Conservation (phyloP, 2,888 invertebrate species). For the Frankliniella intonsa region DNA sequence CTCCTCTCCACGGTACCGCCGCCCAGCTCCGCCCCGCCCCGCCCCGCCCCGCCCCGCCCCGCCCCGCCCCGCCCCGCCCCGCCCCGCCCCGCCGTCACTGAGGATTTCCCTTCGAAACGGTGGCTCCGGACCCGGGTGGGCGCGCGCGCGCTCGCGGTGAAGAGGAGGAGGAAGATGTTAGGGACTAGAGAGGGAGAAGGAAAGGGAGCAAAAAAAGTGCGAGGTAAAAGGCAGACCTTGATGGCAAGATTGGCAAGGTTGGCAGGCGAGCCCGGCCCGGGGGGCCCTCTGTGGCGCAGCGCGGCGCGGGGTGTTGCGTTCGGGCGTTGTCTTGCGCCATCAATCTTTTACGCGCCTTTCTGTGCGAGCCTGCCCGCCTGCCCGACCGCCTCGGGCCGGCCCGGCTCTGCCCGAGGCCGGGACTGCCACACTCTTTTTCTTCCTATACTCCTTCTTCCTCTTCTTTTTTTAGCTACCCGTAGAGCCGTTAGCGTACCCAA, state of each 20-base stretch:
- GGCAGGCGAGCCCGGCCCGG: not conserved
- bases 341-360: slow-evolving; percentile 19
- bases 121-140: no score
- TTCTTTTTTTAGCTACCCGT: no score
- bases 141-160: no score
- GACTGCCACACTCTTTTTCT: no score
- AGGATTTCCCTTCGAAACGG: no score
- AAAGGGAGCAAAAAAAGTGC: not conserved
- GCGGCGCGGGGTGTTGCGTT: not conserved
- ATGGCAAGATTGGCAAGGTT: not conserved
- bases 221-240: not conserved
- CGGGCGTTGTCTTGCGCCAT: not conserved
- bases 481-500: not conserved
- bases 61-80: no score
- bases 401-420: no score
- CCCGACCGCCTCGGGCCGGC: no score
- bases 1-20: not conserved
- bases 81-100: no score
- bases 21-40: not conserved
- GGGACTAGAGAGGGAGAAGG: not conserved
- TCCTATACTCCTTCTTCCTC: no score
- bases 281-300: no score
- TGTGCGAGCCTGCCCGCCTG: not conserved
- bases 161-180: not conserved
- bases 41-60: no score